Percentiles rank a stretch among this genome's conserved stretches.
Evolutionary conservation across 2,888 invertebrate genomes (phyloP).

Genomic region (Drosophila koepferae): DNA sequence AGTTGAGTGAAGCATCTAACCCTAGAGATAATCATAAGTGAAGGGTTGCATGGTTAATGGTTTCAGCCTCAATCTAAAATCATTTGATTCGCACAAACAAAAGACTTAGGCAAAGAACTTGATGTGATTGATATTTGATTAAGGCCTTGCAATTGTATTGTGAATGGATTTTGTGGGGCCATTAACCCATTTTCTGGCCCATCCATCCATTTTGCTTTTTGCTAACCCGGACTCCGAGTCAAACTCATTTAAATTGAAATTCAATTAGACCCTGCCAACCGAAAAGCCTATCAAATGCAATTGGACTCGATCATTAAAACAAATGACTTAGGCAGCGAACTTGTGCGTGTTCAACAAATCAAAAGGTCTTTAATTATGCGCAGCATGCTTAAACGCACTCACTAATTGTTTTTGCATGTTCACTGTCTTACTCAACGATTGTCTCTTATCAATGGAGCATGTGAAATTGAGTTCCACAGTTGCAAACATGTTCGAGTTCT

Average conservation of each 20-base stretch:
- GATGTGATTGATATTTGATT: constrained; percentile 24
- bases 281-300: constrained; percentile 21
- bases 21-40: constrained; percentile 36
- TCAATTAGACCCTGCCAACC: constrained; percentile 27
- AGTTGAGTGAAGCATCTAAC: constrained; percentile 11
- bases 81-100: constrained; percentile 45
- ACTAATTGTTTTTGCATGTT: constrained; percentile 62
- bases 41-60: constrained; percentile 38
- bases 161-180: constrained; percentile 28
- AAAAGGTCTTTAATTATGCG: constrained; percentile 43
- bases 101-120: constrained; percentile 39
- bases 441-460: constrained; percentile 64
- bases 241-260: constrained; percentile 33
- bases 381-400: constrained; percentile 22
- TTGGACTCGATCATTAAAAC: constrained; percentile 36
- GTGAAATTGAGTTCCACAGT: constrained; percentile 39
- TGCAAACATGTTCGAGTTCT: constrained; percentile 70
- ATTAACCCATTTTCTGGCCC: constrained; percentile 39
- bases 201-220: constrained; percentile 7
- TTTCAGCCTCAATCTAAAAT: constrained; percentile 8
- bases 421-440: constrained; percentile 49
- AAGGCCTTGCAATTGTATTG: constrained; percentile 32
- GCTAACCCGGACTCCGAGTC: constrained; percentile 3
- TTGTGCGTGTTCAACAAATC: constrained; percentile 24
- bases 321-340: constrained; percentile 59